Conservation (phyloP, 2,113 vertebrate genomes). For the Nipponia nippon region DNA sequence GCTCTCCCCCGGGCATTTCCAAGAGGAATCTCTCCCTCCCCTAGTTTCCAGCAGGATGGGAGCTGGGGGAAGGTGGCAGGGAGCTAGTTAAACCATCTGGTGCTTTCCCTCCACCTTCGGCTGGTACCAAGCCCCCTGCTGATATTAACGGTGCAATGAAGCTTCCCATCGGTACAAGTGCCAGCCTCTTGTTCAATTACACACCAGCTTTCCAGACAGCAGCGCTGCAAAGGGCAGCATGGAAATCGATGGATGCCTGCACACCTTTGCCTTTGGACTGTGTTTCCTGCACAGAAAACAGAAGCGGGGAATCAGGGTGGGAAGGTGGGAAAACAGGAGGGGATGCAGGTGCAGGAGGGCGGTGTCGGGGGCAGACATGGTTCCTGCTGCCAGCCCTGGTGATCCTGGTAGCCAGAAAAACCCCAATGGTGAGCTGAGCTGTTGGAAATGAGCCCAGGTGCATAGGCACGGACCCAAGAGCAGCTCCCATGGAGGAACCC, state of each 20-base stretch:
- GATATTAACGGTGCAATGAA: background rate
- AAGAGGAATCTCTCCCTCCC: background rate
- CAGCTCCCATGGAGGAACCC: background rate
- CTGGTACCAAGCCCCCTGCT: background rate
- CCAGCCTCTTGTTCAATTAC: background rate
- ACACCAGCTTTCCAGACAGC: background rate
- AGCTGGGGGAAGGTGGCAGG: background rate
- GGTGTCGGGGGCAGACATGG: background rate
- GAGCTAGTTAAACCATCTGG: background rate
- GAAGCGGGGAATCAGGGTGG: background rate
- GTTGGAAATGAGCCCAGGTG: background rate
- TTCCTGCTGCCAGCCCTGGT: background rate
- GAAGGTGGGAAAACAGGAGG: background rate
- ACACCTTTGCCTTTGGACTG: background rate
- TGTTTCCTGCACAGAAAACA: background rate
- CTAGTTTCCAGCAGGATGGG: background rate
- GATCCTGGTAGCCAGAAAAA: background rate
- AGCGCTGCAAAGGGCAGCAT: background rate
- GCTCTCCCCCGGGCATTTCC: background rate
- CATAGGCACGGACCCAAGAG: background rate
- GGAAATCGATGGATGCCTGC: background rate
- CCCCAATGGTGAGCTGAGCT: background rate
- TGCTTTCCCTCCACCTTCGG: background rate
- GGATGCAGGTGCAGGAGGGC: too few relatives aligned
- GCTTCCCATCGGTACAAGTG: background rate